These are phyloP conservation scores for Goniozus legneri DNA, from an alignment of 1,140 invertebrate species.

Conservation along the genomic window DNA sequence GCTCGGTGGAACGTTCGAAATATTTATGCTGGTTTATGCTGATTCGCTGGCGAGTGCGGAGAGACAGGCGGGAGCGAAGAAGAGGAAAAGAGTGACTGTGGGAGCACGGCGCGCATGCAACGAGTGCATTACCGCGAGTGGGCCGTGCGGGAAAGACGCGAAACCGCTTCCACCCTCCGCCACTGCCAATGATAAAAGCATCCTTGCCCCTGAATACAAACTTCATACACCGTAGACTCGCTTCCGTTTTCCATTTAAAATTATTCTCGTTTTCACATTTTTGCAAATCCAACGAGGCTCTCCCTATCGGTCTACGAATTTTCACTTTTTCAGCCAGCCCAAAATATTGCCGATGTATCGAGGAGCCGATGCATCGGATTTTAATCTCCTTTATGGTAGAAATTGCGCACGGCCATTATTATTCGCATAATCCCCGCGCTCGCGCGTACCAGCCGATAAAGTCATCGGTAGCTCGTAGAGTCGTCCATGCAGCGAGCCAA, in stretches of 20 bases:
- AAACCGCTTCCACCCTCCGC: conserved; percentile 7
- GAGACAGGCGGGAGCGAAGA: too few species aligned
- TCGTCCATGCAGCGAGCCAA: too few species aligned
- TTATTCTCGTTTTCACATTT: conserved; percentile 11
- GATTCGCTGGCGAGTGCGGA: background rate
- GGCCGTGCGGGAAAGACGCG: too few species aligned
- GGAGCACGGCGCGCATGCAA: too few species aligned
- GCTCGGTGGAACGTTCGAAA: background rate
- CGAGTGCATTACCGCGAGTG: conserved; percentile 18
- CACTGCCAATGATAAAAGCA: conserved; percentile 18
- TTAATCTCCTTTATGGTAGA: conserved; percentile 1
- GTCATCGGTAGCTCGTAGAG: too few species aligned
- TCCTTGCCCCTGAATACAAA: conserved; percentile 15
- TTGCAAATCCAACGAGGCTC: conserved; percentile 1
- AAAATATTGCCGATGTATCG: conserved; percentile 5
- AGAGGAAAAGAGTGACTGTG: too few species aligned
- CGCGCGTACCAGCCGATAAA: too few species aligned
- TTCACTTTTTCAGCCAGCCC: too few species aligned
- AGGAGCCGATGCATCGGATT: background rate
- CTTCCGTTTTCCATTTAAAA: conserved; percentile 6
- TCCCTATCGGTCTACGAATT: too few species aligned
- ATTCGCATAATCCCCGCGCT: conserved; percentile 7
- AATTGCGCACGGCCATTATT: background rate
- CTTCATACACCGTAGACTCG: conserved; percentile 6
- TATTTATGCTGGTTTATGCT: background rate